Base-by-base conservation (phyloP, 2,113 vertebrate genomes). In the Ailuropoda melanoleuca region DNA sequence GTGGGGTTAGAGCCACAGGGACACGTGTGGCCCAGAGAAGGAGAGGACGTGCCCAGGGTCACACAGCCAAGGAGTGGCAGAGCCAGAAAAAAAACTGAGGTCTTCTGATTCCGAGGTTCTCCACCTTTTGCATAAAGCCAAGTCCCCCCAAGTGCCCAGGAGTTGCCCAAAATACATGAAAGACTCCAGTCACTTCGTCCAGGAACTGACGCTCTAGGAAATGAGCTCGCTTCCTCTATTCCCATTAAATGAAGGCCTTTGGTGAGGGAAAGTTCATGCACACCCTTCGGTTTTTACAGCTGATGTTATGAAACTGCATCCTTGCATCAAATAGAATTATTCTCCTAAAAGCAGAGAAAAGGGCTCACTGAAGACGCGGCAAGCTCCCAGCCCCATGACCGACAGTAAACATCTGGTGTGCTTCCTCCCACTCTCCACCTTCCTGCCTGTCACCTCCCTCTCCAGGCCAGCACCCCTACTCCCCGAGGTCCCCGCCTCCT, bases 341-440 rank as follows among this genome's bases (percentile, higher is more conserved):
- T 68, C n/a, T 72, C 64, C 68, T 56, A 14, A 29, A 24, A 8
- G 34, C 68, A 74, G 58, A 83, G 53, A 13, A 81, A 39, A 64
- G 39, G 13, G 37, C 39, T 81, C 87, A 1, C 64, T 50, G 81
- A 24, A 70, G 74, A 39, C 72, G 48, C 50, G 37, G 86, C 70
- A 66, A 60, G 34, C 70, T 17, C 50, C 15, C 50, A 6, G n/a
- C 29, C 24, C 29, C 6, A 0, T 2, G 31, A 12, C 24, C 48
- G 43, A 46, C 66, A 15, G 1, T 4, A 34, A 55, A 24, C 83
- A 75, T 83, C 95, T 89, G 31, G 43, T 10, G 9, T 0, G 77
- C 93, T 56, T 53, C 82, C 93, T 78, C 85, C 19, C 88, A 23
- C 92, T 96, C 90, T 88, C 80, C 87, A 81, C 80, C 96, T 66